Conservation (phyloP, 2,888 invertebrate genomes). For the Brachynemurus nebulosus region DNA sequence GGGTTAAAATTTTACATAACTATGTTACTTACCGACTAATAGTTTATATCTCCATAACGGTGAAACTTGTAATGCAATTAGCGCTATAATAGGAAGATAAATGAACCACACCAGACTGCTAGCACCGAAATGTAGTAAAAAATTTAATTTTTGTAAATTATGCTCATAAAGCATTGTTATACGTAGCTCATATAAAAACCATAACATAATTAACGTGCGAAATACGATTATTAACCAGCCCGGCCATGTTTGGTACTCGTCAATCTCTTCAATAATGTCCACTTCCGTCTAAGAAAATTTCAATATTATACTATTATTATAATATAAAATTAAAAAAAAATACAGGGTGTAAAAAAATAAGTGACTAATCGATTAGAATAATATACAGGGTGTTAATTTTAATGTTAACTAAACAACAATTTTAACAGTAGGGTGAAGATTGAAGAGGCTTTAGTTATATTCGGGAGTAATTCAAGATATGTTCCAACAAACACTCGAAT, state of each 20-base stretch:
- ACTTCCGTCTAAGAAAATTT: constrained; percentile 87
- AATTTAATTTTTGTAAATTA: constrained; percentile 74
- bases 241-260: constrained; percentile 96
- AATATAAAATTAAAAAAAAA: too few species aligned
- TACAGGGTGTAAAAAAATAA: too few species aligned
- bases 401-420: too few species aligned
- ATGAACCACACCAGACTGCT: constrained; percentile 98
- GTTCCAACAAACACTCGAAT: too few species aligned
- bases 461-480: too few species aligned
- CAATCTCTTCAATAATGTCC: constrained; percentile 89
- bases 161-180: constrained; percentile 69
- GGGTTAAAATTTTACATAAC: too few species aligned
- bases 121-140: constrained; percentile 91
- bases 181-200: constrained; percentile 69
- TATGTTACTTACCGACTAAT: constrained; percentile 58
- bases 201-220: constrained; percentile 71
- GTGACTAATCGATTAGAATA: too few species aligned
- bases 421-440: too few species aligned
- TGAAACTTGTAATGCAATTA: constrained; percentile 85
- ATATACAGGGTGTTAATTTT: too few species aligned
- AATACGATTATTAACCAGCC: constrained; percentile 88
- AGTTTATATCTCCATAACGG: constrained; percentile 93
- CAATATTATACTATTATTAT: too few species aligned
- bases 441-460: too few species aligned
- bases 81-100: constrained; percentile 86